These are phyloP conservation scores for Leptopilina clavipes DNA, from an alignment of 1,140 invertebrate species.

Conservation along the genomic window DNA sequence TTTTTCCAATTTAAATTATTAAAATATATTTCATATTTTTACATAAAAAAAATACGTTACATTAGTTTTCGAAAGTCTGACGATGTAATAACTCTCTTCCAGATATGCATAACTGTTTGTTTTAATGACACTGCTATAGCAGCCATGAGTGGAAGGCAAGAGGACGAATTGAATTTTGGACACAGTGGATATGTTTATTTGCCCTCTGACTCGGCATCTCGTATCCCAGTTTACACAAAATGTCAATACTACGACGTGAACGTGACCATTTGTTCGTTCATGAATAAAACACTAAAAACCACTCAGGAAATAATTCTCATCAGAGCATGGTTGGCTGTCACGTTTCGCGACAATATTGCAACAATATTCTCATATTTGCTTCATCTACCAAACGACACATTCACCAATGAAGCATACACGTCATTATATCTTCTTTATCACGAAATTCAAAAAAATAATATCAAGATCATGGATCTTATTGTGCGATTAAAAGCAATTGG, in stretches of 20 bases:
- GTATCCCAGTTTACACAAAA: constrained; percentile 47
- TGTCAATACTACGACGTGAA: constrained; percentile 54
- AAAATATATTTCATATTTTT: no score
- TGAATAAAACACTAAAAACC: constrained; percentile 49
- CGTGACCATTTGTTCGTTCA: constrained; percentile 53
- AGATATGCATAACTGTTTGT: background rate
- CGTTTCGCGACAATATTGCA: constrained; percentile 59
- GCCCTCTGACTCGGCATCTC: background rate
- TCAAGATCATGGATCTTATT: constrained; percentile 57
- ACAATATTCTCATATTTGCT: constrained; percentile 58
- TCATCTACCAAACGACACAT: constrained; percentile 56
- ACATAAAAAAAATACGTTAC: no score
- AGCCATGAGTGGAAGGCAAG: background rate
- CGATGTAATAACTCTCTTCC: background rate
- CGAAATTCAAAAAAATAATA: constrained; percentile 57
- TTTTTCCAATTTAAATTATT: no score
- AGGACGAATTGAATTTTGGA: constrained; percentile 45
- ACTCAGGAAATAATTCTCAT: constrained; percentile 53
- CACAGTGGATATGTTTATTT: constrained; percentile 47
- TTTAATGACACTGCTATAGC: background rate
- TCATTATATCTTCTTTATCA: no score
- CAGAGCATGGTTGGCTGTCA: constrained; percentile 55
- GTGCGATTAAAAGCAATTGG: constrained; percentile 39
- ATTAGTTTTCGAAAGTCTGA: background rate
- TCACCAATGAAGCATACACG: no score